Evolutionary conservation across 2,797 vertebrate species (phyloP).

Genomic region (Premnoplex brunnescens): DNA sequence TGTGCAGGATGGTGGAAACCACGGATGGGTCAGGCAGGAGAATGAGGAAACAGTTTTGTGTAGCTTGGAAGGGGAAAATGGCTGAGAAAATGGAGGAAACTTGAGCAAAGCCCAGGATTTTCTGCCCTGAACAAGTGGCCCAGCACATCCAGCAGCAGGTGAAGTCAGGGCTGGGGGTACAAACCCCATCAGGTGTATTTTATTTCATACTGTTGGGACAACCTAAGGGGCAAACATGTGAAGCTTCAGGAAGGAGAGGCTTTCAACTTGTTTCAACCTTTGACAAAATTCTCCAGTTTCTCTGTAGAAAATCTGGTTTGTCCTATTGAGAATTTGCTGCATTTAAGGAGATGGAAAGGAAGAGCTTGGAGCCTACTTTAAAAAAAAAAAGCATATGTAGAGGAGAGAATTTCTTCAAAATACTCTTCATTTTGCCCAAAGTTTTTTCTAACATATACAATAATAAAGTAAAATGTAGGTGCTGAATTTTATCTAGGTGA

Average conservation of each 20-base stretch:
- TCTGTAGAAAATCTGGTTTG: background rate
- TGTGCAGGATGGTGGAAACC: conserved; percentile 15
- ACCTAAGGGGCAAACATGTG: background rate
- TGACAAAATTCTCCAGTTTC: background rate
- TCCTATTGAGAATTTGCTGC: background rate
- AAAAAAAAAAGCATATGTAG: rapidly evolving
- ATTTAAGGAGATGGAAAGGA: background rate
- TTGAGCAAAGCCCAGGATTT: background rate
- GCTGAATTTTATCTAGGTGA: background rate
- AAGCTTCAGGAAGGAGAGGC: background rate
- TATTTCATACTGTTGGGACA: background rate
- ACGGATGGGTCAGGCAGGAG: background rate
- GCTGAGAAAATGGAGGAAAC: background rate
- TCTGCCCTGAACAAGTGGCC: background rate
- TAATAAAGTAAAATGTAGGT: background rate
- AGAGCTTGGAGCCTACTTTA: background rate
- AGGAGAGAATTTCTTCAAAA: background rate
- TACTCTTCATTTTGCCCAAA: background rate
- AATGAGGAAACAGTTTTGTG: background rate
- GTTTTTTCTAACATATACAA: background rate
- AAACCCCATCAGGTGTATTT: background rate
- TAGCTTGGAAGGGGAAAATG: background rate
- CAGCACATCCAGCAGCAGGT: conserved; percentile 7
- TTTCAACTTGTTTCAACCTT: background rate
- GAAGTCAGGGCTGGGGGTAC: background rate